phyloP scores from a whole-genome alignment of 2,888 invertebrate species.

The Torymus texanus region DNA sequence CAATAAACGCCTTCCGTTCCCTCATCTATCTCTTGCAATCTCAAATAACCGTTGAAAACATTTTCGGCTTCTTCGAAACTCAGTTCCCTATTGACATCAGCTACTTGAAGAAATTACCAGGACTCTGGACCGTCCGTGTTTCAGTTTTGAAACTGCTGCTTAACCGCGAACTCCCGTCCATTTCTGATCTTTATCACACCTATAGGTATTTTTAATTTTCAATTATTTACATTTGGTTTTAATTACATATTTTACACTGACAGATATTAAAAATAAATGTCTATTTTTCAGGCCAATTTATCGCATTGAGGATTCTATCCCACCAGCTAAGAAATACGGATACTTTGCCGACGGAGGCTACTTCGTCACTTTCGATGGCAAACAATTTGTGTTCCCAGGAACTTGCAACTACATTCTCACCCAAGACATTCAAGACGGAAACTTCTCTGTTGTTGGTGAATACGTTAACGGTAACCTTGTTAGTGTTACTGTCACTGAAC shows the following conservation, averaged over 20 bases:
- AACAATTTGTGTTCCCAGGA: constrained; percentile 87
- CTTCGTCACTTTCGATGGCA: constrained; percentile 92
- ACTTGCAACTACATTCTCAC: constrained; percentile 89
- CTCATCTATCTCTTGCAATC: constrained; percentile 75
- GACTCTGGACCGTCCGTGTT: constrained; percentile 78
- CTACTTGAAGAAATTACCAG: constrained; percentile 76
- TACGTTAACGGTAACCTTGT: constrained; percentile 83
- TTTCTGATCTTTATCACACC: constrained; percentile 77
- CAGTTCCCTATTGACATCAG: constrained; percentile 72
- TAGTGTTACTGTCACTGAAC: constrained; percentile 83
- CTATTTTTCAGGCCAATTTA: constrained; percentile 70
- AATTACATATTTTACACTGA: background rate
- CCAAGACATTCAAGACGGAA: constrained; percentile 89
- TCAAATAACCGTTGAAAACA: constrained; percentile 72
- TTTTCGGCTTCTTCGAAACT: constrained; percentile 70
- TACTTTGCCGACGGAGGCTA: constrained; percentile 87
- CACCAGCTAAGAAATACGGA: constrained; percentile 80
- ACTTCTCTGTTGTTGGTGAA: constrained; percentile 88
- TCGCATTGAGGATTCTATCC: constrained; percentile 79
- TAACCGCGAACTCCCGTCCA: constrained; percentile 79
- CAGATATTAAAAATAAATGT: constrained; percentile 6
- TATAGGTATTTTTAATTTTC: constrained; percentile 74
- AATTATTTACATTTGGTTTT: background rate
- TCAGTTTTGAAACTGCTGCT: constrained; percentile 80
- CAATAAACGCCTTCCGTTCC: constrained; percentile 79